These are phyloP conservation scores for Mesochorus sp. DNA, from an alignment of 2,888 invertebrate genomes.

Conservation along the genomic window DNA sequence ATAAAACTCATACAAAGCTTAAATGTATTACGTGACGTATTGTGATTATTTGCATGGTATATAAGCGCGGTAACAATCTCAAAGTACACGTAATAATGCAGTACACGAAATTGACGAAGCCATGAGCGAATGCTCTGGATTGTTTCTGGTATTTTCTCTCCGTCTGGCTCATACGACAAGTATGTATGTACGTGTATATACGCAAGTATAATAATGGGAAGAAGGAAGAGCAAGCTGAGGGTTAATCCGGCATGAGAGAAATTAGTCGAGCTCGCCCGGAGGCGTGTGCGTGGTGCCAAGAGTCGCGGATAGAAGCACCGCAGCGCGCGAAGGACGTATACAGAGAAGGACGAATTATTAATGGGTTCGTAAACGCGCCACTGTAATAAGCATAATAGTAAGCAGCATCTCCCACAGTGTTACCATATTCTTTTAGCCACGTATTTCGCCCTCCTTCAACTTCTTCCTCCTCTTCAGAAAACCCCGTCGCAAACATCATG, in stretches of 20 bases:
- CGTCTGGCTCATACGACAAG: not conserved
- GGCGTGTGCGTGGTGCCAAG: slow-evolving; percentile 29
- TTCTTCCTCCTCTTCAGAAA: slow-evolving; percentile 39
- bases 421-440: slow-evolving; percentile 56
- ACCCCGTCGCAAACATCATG: too few species aligned
- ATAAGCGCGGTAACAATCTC: too few species aligned
- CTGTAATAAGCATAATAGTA: slow-evolving; percentile 67
- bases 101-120: too few species aligned
- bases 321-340: not conserved
- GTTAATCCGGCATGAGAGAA: slow-evolving; percentile 59
- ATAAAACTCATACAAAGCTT: too few species aligned
- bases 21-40: too few species aligned
- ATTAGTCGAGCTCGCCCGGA: slow-evolving; percentile 45
- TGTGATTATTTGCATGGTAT: too few species aligned
- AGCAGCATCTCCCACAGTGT: slow-evolving; percentile 60
- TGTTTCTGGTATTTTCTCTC: slow-evolving; percentile 21
- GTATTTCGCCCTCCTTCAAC: slow-evolving; percentile 53
- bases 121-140: slow-evolving; percentile 25
- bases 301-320: slow-evolving; percentile 17
- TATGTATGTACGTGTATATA: not conserved
- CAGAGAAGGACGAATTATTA: slow-evolving; percentile 55
- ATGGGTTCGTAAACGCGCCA: slow-evolving; percentile 63
- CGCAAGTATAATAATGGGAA: not conserved
- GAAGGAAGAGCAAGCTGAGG: slow-evolving; percentile 13
- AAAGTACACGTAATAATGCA: too few species aligned